Conservation (phyloP, 2,113 vertebrate genomes). For the Myrmecophaga tridactyla region DNA sequence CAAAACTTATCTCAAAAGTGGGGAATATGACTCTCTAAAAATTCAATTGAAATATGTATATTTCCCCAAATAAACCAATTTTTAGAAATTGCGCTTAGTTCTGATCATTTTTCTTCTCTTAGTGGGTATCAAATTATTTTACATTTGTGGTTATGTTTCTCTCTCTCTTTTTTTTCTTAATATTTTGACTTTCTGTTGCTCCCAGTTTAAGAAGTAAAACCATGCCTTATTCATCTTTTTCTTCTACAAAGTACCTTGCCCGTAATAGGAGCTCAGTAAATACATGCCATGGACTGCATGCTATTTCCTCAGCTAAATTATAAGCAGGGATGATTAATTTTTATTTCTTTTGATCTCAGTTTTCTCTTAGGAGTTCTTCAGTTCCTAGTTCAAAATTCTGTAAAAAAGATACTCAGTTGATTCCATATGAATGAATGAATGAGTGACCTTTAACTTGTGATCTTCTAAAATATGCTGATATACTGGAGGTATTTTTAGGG, state of each 20-base stretch:
- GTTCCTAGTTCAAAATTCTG: constrained; percentile 29
- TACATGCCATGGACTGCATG: neutral
- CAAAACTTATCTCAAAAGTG: neutral
- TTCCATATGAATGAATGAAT: neutral
- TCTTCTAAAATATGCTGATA: constrained; percentile 22
- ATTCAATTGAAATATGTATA: neutral
- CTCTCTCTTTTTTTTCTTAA: neutral
- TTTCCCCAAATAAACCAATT: neutral
- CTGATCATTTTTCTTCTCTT: neutral
- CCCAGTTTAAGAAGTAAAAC: neutral
- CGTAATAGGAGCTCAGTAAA: neutral
- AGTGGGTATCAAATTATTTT: neutral
- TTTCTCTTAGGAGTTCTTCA: neutral
- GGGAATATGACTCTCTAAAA: neutral
- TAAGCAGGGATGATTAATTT: neutral
- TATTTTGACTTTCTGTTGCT: neutral
- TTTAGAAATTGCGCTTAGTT: neutral
- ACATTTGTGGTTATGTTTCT: neutral
- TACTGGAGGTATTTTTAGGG: constrained; percentile 23
- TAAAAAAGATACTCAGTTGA: neutral
- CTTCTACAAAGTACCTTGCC: neutral
- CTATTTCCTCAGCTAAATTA: neutral
- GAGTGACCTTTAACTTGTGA: neutral
- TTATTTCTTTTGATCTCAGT: neutral
- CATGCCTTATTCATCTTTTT: neutral